These are phyloP conservation scores for Phenganax marumi DNA, from an alignment of 92 coral and sea anemone genomes.

Conservation along the genomic window DNA sequence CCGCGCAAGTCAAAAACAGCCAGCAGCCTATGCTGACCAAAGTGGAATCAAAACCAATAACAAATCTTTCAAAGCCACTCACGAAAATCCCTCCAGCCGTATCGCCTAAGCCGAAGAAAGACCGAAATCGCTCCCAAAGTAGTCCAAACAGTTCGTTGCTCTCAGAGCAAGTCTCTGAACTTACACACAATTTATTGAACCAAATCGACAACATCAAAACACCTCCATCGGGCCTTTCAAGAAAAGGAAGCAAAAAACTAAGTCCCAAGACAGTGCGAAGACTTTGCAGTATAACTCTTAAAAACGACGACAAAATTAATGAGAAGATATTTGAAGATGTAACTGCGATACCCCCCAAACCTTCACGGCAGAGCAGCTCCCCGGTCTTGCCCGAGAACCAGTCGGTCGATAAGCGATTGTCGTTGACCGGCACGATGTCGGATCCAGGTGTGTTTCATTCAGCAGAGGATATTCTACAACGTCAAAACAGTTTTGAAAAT, in stretches of 20 bases:
- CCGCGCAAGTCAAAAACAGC: conserved; percentile 32
- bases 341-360: conserved; percentile 50
- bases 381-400: conserved; percentile 20
- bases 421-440: conserved; percentile 59
- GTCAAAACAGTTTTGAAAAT: conserved; percentile 59
- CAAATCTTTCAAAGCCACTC: conserved; percentile 1
- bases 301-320: conserved; percentile 30
- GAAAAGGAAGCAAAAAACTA: conserved; percentile 50
- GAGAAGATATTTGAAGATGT: conserved; percentile 40
- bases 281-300: conserved; percentile 65
- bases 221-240: conserved; percentile 50
- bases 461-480: conserved; percentile 42
- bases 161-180: conserved; percentile 17
- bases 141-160: background rate
- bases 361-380: conserved; percentile 49
- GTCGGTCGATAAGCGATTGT: background rate
- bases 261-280: conserved; percentile 92
- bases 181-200: conserved; percentile 37
- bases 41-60: conserved; percentile 56
- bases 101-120: conserved; percentile 41
- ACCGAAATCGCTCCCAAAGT: background rate
- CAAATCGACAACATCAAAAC: conserved; percentile 62
- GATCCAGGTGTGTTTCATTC: conserved; percentile 62
- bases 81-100: conserved; percentile 56
- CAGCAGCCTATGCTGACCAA: conserved; percentile 51